Percentiles rank a stretch among this genome's conserved stretches.
Conservation (phyloP, 2,113 vertebrate genomes). For the Myrmecobius fasciatus region DNA sequence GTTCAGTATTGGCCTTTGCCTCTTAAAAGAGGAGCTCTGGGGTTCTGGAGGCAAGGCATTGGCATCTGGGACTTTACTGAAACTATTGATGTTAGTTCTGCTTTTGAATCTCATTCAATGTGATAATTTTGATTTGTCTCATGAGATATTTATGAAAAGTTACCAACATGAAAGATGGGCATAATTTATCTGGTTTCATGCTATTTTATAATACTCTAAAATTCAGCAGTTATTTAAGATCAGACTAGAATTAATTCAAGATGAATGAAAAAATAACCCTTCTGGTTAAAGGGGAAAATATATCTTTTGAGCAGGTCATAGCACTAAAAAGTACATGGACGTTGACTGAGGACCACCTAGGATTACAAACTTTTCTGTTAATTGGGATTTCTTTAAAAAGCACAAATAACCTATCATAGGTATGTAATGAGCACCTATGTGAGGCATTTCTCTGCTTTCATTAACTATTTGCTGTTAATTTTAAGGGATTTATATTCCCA, state of each 20-base stretch:
- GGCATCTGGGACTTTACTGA: not conserved
- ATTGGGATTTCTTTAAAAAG: not conserved
- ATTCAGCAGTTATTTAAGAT: not conserved
- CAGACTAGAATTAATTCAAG: not conserved
- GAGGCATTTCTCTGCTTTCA: not conserved
- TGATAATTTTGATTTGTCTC: slow-evolving; percentile 2
- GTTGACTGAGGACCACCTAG: not conserved
- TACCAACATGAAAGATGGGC: not conserved
- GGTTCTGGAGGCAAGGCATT: not conserved
- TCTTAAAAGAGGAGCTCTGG: not conserved
- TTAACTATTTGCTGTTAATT: not conserved
- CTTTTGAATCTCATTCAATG: not conserved
- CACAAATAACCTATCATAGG: not conserved
- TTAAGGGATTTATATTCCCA: not conserved
- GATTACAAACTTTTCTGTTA: not conserved
- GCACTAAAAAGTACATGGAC: not conserved
- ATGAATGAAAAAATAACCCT: not conserved
- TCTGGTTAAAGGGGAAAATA: not conserved
- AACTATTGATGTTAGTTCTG: not conserved
- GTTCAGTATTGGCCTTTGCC: not conserved
- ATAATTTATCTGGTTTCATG: not conserved
- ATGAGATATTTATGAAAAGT: not conserved
- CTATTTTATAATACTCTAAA: not conserved
- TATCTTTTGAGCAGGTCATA: not conserved
- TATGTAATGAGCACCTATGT: not conserved